A percentile compares a stretch with the other conserved stretches of the same genome.
These are phyloP conservation scores for Magallana nippona DNA, from an alignment of 2,888 invertebrate genomes.

Conservation along the genomic window DNA sequence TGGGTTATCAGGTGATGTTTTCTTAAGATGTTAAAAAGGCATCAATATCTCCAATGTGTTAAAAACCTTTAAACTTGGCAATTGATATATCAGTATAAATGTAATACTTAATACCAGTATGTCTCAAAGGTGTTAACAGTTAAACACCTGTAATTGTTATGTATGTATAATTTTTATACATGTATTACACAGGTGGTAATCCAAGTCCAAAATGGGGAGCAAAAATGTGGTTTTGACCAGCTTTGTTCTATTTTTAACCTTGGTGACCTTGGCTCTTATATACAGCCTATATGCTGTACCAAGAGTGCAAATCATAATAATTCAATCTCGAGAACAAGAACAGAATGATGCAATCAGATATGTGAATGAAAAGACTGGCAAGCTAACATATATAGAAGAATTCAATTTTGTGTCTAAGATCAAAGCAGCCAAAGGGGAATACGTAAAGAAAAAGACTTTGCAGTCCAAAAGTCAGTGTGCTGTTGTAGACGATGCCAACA, in stretches of 20 bases:
- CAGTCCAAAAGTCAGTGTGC: constrained; percentile 46
- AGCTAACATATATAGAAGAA: not conserved
- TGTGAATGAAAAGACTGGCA: not conserved
- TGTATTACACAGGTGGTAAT: not conserved
- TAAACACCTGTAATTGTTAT: too few relatives aligned
- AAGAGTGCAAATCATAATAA: constrained; percentile 14
- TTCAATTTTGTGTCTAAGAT: not conserved
- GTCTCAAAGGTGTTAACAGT: too few relatives aligned
- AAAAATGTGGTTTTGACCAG: not conserved
- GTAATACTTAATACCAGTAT: not conserved
- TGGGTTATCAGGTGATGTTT: too few relatives aligned
- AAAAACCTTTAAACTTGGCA: too few relatives aligned
- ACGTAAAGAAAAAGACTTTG: not conserved
- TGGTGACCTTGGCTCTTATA: not conserved
- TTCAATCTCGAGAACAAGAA: not conserved
- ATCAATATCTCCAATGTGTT: too few relatives aligned
- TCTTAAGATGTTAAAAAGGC: too few relatives aligned
- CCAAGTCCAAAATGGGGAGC: not conserved
- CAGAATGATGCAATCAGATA: not conserved
- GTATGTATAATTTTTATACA: not conserved
- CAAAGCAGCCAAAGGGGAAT: not conserved
- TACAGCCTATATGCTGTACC: not conserved
- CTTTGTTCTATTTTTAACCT: not conserved
- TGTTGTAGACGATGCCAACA: constrained; percentile 50
- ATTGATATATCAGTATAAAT: too few relatives aligned